phyloP scores from a whole-genome alignment of 2,888 invertebrate species.

The Cheilosia variabilis region DNA sequence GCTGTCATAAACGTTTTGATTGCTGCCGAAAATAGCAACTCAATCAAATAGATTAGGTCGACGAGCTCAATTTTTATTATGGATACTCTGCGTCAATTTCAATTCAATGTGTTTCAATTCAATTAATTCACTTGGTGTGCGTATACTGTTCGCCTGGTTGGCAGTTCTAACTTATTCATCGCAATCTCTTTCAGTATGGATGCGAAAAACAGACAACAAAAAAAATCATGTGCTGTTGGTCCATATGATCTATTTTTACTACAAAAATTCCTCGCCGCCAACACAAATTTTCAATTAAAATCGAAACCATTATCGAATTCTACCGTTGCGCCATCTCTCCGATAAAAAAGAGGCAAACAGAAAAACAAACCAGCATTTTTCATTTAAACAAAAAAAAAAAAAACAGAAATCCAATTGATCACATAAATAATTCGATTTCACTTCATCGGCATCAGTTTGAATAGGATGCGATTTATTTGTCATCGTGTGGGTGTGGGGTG shows the following conservation, averaged over 20 bases:
- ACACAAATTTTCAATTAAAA: conserved; percentile 74
- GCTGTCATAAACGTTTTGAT: background rate
- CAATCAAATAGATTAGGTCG: conserved; percentile 47
- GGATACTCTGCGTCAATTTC: conserved; percentile 18
- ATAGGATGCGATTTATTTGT: conserved; percentile 60
- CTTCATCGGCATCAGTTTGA: conserved; percentile 48
- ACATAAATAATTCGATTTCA: conserved; percentile 72
- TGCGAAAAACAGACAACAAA: background rate
- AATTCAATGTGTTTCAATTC: conserved; percentile 51
- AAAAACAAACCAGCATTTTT: background rate
- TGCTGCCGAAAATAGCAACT: conserved; percentile 3
- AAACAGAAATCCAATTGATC: conserved; percentile 61
- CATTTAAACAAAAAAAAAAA: conserved; percentile 8
- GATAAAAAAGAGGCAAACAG: conserved; percentile 13
- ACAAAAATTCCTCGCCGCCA: conserved; percentile 46
- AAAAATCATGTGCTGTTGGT: conserved; percentile 11
- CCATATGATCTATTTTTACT: conserved; percentile 35
- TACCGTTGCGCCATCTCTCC: background rate
- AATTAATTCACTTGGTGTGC: conserved; percentile 44
- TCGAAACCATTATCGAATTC: conserved; percentile 65
- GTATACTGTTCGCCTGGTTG: background rate
- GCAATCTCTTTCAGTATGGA: background rate
- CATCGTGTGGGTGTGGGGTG: background rate
- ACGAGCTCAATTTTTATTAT: conserved; percentile 8
- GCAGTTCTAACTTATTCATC: conserved; percentile 29